phyloP scores from a whole-genome alignment of 2,888 invertebrate genomes.

The Siphonodentalium dalli region DNA sequence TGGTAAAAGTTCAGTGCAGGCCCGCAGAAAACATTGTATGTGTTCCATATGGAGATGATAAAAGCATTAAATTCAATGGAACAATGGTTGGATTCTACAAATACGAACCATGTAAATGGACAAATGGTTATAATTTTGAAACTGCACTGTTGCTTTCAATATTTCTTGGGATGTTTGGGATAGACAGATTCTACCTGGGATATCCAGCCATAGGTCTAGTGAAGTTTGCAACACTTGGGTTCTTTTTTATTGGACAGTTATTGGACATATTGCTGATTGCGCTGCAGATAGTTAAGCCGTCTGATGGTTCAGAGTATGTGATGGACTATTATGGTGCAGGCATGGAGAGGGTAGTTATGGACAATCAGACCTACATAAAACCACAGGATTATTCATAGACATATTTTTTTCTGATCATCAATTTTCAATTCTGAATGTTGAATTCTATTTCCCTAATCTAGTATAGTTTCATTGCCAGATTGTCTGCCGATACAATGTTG shows the following conservation, averaged over 20 bases:
- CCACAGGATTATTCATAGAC: constrained; percentile 31
- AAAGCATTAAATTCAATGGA: constrained; percentile 75
- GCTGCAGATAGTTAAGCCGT: constrained; percentile 87
- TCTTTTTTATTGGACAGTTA: constrained; percentile 92
- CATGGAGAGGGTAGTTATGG: constrained; percentile 79
- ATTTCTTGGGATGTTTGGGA: constrained; percentile 97
- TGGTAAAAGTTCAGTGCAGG: constrained; percentile 75
- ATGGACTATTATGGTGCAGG: constrained; percentile 93
- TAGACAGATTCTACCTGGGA: constrained; percentile 97
- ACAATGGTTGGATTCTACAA: constrained; percentile 74
- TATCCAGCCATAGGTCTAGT: constrained; percentile 94
- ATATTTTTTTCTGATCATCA: too few relatives aligned
- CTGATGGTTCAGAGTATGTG: constrained; percentile 92
- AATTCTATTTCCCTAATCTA: too few relatives aligned
- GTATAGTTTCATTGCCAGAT: too few relatives aligned
- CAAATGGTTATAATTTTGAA: constrained; percentile 93
- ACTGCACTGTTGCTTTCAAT: constrained; percentile 91
- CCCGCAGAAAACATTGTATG: constrained; percentile 86
- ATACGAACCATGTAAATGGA: constrained; percentile 91
- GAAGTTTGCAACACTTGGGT: constrained; percentile 94
- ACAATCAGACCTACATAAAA: constrained; percentile 72
- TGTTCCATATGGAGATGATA: constrained; percentile 53
- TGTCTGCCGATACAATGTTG: too few relatives aligned
- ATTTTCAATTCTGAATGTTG: too few relatives aligned
- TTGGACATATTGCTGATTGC: constrained; percentile 94